These are phyloP conservation scores for Lethocerus indicus DNA, from an alignment of 1,140 invertebrate species.

Conservation along the genomic window DNA sequence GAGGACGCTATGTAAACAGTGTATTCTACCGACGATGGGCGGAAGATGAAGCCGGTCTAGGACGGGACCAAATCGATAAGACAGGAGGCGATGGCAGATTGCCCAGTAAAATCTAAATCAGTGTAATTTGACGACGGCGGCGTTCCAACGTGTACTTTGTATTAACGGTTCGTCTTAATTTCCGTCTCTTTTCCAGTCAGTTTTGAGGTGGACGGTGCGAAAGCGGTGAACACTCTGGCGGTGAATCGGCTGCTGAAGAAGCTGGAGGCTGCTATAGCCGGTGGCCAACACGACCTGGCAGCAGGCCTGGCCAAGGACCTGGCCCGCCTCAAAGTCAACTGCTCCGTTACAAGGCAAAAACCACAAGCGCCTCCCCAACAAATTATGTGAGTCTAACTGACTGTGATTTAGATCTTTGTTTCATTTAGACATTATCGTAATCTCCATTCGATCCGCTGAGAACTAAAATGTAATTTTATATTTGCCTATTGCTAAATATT, in stretches of 20 bases:
- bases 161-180: too few species aligned
- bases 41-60: too few species aligned
- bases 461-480: too few species aligned
- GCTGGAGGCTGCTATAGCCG: slow-evolving; percentile 47
- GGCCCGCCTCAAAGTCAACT: slow-evolving; percentile 44
- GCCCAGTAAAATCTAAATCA: too few species aligned
- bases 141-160: too few species aligned
- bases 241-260: slow-evolving; percentile 41
- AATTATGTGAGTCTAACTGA: slow-evolving; percentile 13
- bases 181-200: too few species aligned
- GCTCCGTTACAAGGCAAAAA: slow-evolving; percentile 39
- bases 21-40: too few species aligned
- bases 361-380: slow-evolving; percentile 13
- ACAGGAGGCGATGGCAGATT: too few species aligned
- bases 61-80: too few species aligned
- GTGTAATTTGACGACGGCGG: too few species aligned
- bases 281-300: slow-evolving; percentile 45
- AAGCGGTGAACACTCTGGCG: slow-evolving; percentile 35
- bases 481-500: too few species aligned
- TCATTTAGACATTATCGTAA: not conserved
- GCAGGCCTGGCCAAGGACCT: slow-evolving; percentile 48
- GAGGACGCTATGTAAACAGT: too few species aligned
- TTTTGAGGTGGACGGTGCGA: slow-evolving; percentile 10
- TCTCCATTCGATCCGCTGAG: not conserved
- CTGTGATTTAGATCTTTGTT: not conserved